Evolutionary conservation across 2,113 vertebrate species (phyloP).

Genomic region (Perca schrenkii): DNA sequence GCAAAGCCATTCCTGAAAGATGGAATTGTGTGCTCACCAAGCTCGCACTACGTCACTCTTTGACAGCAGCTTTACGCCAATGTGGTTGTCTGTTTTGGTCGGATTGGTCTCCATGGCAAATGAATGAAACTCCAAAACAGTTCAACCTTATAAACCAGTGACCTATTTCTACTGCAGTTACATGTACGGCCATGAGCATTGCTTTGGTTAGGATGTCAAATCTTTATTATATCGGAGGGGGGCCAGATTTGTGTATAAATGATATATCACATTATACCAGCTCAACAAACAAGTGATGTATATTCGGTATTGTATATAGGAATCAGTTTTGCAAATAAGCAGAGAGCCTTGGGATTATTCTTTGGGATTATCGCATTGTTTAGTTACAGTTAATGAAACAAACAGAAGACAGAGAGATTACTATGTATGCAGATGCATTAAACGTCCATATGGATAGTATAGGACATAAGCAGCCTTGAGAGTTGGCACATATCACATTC

Average conservation of each 20-base stretch:
- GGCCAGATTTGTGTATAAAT: conserved; percentile 1
- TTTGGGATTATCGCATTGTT: conserved; percentile 5
- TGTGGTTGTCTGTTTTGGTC: conserved; percentile 74
- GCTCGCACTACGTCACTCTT: conserved; percentile 60
- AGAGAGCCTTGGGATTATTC: not conserved
- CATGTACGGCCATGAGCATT: conserved; percentile 10
- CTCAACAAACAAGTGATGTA: conserved; percentile 15
- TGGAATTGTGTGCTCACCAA: conserved; percentile 68
- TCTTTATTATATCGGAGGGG: not conserved
- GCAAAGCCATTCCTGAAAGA: conserved; percentile 60
- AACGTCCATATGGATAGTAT: conserved; percentile 50
- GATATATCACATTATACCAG: not conserved
- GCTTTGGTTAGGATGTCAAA: conserved; percentile 20
- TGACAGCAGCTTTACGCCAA: conserved; percentile 55
- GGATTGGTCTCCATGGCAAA: conserved; percentile 76
- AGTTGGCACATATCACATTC: conserved; percentile 61
- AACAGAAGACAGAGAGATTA: conserved; percentile 36
- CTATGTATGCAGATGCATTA: conserved; percentile 39
- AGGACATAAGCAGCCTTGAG: conserved; percentile 67
- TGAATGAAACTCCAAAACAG: conserved; percentile 68
- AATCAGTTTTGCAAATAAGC: not conserved
- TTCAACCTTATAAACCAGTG: conserved; percentile 54
- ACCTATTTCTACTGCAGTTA: conserved; percentile 57
- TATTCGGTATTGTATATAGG: conserved; percentile 14
- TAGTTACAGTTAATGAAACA: conserved; percentile 10